Evolutionary conservation across 2,113 vertebrate genomes (phyloP).

Genomic region (Chaetura pelagica): DNA sequence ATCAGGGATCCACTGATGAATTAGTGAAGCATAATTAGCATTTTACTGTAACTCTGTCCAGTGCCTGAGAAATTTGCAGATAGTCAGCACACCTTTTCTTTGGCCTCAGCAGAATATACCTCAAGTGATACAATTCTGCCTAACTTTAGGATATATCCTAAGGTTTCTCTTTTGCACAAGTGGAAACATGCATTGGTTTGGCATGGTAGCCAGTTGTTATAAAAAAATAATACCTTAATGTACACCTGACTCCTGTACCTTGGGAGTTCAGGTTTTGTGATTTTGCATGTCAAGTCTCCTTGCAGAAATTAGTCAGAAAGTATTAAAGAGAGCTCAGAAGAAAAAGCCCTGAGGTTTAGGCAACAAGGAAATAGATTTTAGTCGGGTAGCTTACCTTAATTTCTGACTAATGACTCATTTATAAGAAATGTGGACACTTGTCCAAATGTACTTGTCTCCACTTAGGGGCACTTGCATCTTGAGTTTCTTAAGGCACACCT

Average conservation of each 20-base stretch:
- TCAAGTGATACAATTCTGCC: neutral
- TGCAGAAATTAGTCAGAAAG: neutral
- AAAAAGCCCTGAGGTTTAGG: neutral
- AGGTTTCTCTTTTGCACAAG: neutral
- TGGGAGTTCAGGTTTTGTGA: neutral
- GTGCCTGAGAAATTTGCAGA: neutral
- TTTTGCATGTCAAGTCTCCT: neutral
- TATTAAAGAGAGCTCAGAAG: neutral
- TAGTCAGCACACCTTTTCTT: neutral
- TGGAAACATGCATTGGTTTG: neutral
- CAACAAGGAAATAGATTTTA: neutral
- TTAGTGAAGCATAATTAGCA: neutral
- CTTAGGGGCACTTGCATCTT: neutral
- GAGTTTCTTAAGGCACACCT: neutral
- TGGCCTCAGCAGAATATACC: neutral
- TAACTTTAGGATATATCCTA: neutral
- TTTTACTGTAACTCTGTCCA: slow-evolving; percentile 9
- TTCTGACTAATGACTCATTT: neutral
- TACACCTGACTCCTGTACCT: fast-evolving
- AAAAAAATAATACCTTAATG: neutral
- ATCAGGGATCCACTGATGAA: neutral
- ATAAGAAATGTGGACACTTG: neutral
- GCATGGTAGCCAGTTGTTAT: neutral
- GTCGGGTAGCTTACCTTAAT: neutral
- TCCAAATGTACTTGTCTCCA: neutral